Percentiles rank a stretch among this genome's conserved stretches.
Evolutionary conservation across 2,113 vertebrate species (phyloP).

Genomic region (Jacana jacana): DNA sequence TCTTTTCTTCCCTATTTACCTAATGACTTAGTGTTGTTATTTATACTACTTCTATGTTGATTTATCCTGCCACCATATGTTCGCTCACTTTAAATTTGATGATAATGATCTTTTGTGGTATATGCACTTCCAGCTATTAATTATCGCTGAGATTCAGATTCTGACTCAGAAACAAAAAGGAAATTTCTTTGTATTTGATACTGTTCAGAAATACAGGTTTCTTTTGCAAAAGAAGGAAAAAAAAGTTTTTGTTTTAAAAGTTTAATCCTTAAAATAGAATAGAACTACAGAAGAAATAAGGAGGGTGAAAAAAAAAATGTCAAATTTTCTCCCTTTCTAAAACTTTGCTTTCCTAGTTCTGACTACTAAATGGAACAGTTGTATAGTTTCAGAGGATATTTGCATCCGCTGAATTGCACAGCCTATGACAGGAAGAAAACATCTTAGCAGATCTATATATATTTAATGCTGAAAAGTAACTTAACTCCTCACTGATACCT

Average conservation of each 20-base stretch:
- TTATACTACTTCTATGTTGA: conserved; percentile 29
- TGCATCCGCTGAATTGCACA: neutral
- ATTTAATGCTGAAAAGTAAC: neutral
- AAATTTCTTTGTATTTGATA: neutral
- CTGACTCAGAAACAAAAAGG: neutral
- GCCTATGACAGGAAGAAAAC: neutral
- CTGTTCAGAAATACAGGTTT: neutral
- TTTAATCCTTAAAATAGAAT: neutral
- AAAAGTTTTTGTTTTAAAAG: neutral
- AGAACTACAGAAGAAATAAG: neutral
- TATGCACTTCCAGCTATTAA: neutral
- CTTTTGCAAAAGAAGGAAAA: neutral
- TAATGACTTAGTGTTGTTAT: conserved; percentile 45
- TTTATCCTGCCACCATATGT: conserved; percentile 52
- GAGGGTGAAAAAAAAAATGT: neutral
- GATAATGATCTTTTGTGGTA: conserved; percentile 11
- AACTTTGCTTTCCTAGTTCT: neutral
- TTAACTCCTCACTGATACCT: neutral
- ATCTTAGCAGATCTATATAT: neutral
- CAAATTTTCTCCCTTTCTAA: neutral
- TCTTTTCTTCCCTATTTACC: conserved; percentile 21
- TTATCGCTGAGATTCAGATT: conserved; percentile 3
- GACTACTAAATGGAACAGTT: neutral
- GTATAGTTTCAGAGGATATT: neutral
- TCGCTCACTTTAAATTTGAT: neutral